Evolutionary conservation across 1,140 invertebrate genomes (phyloP).

Genomic region (Cyphomyrmex costatus): DNA sequence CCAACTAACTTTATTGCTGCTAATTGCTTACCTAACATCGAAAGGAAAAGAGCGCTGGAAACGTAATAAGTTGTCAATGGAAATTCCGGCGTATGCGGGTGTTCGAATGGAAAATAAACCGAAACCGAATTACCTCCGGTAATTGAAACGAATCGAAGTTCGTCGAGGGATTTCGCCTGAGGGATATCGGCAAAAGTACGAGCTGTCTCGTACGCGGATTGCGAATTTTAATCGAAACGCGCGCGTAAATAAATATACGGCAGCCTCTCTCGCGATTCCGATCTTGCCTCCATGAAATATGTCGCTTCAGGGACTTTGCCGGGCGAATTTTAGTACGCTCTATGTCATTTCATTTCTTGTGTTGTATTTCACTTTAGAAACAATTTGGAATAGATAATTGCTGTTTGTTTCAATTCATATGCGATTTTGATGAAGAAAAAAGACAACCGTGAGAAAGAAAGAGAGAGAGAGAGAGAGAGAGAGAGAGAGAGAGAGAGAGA

Average conservation of each 20-base stretch:
- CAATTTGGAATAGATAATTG: conserved; percentile 6
- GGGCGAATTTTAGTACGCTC: background rate
- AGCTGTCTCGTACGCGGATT: conserved; percentile 15
- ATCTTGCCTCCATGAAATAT: conserved; percentile 26
- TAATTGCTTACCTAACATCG: background rate
- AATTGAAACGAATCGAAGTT: conserved; percentile 59
- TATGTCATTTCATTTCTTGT: background rate
- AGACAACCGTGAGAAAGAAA: background rate
- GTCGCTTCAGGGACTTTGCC: background rate
- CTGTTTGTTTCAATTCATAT: background rate
- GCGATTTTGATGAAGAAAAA: background rate
- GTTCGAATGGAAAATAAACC: background rate
- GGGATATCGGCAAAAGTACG: conserved; percentile 22
- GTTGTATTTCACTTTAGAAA: background rate
- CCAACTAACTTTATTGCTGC: background rate
- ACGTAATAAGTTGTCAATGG: background rate
- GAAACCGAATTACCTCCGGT: conserved; percentile 6
- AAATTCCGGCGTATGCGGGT: conserved; percentile 27
- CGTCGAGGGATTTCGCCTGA: background rate
- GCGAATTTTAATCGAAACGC: conserved; percentile 48
- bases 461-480: background rate
- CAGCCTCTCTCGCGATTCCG: background rate
- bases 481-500: too few species aligned
- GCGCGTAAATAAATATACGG: conserved; percentile 44
- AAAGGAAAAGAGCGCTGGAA: background rate